Evolutionary conservation across 2,797 vertebrate species (phyloP).

Genomic region (Sphenopsis melanotis): DNA sequence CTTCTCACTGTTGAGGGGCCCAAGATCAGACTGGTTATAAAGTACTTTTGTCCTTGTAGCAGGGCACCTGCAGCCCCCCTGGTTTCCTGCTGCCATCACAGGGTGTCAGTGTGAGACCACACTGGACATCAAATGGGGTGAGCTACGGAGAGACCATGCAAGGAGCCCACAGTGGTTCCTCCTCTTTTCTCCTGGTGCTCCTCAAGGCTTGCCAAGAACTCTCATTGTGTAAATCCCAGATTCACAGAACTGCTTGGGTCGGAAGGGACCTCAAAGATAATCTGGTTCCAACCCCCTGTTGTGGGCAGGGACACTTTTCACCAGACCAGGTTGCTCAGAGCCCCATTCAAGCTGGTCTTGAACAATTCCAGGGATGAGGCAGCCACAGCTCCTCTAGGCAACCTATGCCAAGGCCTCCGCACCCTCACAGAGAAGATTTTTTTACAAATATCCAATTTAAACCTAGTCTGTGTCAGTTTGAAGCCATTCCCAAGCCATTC

Average conservation of each 20-base stretch:
- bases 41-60: background rate
- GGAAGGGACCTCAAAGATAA: background rate
- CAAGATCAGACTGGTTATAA: background rate
- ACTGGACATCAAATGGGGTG: background rate
- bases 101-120: rapidly evolving
- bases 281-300: background rate
- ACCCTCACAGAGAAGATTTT: background rate
- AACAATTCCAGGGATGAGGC: background rate
- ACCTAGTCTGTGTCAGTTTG: background rate
- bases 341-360: background rate
- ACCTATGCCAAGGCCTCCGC: background rate
- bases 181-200: background rate
- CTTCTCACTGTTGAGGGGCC: background rate
- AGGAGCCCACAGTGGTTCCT: background rate
- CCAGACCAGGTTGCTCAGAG: background rate
- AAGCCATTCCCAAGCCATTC: too few relatives aligned
- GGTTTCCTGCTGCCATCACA: background rate
- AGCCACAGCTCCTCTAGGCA: background rate
- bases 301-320: background rate
- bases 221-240: background rate
- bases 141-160: background rate
- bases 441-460: background rate
- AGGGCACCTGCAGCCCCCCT: background rate
- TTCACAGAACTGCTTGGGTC: background rate
- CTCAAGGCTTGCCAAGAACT: background rate